These are phyloP conservation scores for Bactericera cockerelli DNA, from an alignment of 1,140 invertebrate genomes.

Conservation along the genomic window DNA sequence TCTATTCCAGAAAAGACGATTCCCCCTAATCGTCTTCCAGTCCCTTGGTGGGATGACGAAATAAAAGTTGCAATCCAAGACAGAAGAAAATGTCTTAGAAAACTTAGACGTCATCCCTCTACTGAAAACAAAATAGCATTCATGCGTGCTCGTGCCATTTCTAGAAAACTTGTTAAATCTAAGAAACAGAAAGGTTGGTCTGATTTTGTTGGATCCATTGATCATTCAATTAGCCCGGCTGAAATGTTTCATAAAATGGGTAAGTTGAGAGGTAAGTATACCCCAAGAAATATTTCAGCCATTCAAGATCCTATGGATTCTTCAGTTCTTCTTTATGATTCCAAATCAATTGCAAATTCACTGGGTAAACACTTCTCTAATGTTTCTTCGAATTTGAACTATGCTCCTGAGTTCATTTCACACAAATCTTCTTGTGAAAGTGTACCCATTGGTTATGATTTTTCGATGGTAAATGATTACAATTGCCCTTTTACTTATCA, in stretches of 20 bases:
- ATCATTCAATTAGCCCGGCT: not conserved
- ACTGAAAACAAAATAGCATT: not conserved
- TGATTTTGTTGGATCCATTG: not conserved
- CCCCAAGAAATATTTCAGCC: not conserved
- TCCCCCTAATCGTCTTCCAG: not conserved
- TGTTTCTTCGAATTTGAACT: not conserved
- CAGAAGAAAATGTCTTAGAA: not conserved
- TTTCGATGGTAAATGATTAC: not conserved
- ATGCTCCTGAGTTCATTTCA: not conserved
- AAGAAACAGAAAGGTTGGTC: not conserved
- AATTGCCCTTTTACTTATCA: not conserved
- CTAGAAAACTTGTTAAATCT: too few species aligned
- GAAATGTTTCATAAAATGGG: not conserved
- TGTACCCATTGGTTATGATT: not conserved
- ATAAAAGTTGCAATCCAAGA: not conserved
- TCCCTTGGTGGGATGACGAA: conserved; percentile 2
- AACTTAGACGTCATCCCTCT: not conserved
- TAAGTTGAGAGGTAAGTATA: not conserved
- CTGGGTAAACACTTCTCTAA: not conserved
- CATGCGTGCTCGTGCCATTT: not conserved
- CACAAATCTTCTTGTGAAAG: not conserved
- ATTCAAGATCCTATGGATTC: not conserved
- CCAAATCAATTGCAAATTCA: not conserved
- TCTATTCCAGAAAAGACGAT: not conserved
- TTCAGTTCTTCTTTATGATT: not conserved